Conservation (phyloP, 1,140 invertebrate species). For the Patella vulgata region DNA sequence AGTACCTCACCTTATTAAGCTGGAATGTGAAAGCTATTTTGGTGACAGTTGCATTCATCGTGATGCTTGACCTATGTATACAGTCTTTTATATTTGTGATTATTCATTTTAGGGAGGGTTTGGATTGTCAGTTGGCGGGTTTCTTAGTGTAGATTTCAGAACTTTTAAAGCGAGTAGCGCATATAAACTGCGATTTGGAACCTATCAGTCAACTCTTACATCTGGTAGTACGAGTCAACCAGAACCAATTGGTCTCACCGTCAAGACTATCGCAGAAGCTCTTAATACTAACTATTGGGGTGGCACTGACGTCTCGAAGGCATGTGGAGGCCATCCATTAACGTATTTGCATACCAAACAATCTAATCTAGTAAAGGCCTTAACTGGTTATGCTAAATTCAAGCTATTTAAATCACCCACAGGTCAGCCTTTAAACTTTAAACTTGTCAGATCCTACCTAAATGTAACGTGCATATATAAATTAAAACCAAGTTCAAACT, state of each 20-base stretch:
- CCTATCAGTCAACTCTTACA: slow-evolving; percentile 20
- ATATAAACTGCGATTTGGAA: slow-evolving; percentile 31
- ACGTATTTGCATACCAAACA: background rate
- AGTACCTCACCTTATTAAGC: too few species aligned
- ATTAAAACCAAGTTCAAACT: too few species aligned
- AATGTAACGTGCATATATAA: too few species aligned
- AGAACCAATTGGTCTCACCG: slow-evolving; percentile 33
- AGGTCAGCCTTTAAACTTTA: slow-evolving; percentile 15
- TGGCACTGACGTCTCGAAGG: background rate
- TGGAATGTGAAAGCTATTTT: too few species aligned
- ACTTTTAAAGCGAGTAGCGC: slow-evolving; percentile 26
- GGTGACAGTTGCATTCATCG: too few species aligned
- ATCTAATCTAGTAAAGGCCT: slow-evolving; percentile 17
- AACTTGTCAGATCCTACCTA: too few species aligned
- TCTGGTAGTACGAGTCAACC: slow-evolving; percentile 28
- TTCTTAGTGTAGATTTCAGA: slow-evolving; percentile 28
- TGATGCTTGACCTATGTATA: too few species aligned
- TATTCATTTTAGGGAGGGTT: slow-evolving; percentile 14
- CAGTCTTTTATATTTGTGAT: background rate
- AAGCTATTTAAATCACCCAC: slow-evolving; percentile 19
- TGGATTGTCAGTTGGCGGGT: slow-evolving; percentile 33
- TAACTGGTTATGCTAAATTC: slow-evolving; percentile 24
- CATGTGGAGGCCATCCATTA: background rate
- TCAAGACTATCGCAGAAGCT: slow-evolving; percentile 27
- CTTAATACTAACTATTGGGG: slow-evolving; percentile 36